Evolutionary conservation across 2,113 vertebrate genomes (phyloP), one percentile per base, ranked within the genome.

Genomic region (Caranx melampygus): DNA sequence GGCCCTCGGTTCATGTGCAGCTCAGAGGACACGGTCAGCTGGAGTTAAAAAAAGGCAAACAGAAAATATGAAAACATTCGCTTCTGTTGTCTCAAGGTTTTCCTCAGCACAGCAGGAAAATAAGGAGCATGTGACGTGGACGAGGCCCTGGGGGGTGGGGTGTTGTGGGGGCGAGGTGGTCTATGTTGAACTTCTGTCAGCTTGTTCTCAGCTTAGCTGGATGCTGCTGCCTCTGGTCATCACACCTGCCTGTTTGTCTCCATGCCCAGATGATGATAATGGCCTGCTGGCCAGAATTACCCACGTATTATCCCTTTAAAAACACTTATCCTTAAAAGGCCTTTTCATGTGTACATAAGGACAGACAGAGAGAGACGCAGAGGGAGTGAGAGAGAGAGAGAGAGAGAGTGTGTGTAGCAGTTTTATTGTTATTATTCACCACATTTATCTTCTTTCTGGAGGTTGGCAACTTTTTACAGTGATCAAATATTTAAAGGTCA

Each of bases 191-290:
- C 13, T 9, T 73, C 76, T 77, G 61, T 83, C 81, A 65, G 76
- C 72, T 52, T 73, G 84, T 67, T 86, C 69, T 66, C 79, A 72
- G 40, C 66, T 67, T 42, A 57, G 68, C 33, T 72, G 15, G 12
- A 40, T 40, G 5, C 35, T 14, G 51, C 45, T 3, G 57, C 77
- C 81, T 70, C 51, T 58, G 26, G 81, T 40, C 58, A 20, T 80
- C 76, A 57, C 85, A 83, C 72, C 85, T 83, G 80, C 63, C 72
- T n/a, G 51, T 76, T 61, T 63, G 67, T 72, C 47, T 54, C 6
- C 0, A 49, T 40, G 40, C 66, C 33, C 49, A 63, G 61, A 60
- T 63, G 70, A 74, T 34, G 59, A 78, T 67, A 78, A 63, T 52
- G 68, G 42, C 52, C 70, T 42, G 18, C 35, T 75, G 71, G 63